phyloP scores from a whole-genome alignment of 1,140 invertebrate species.

The Cherax destructor region DNA sequence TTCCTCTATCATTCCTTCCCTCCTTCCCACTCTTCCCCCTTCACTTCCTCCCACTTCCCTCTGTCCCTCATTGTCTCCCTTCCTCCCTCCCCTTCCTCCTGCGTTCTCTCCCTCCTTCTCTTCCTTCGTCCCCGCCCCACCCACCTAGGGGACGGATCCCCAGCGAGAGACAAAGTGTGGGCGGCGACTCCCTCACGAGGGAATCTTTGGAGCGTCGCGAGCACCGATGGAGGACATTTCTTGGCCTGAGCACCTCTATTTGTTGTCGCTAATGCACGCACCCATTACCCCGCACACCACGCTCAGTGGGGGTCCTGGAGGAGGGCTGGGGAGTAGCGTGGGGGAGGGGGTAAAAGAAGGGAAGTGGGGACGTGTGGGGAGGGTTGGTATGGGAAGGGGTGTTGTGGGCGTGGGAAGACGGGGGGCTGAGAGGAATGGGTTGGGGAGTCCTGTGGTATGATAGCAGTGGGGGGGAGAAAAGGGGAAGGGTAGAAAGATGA shows the following conservation, averaged over 20 bases:
- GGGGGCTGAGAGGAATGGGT: no score
- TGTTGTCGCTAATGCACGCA: slow-evolving; percentile 63
- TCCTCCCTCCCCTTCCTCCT: neutral
- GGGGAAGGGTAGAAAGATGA: neutral
- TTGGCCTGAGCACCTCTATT: slow-evolving; percentile 66
- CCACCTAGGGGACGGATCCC: neutral
- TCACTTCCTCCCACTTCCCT: neutral
- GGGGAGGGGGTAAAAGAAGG: neutral
- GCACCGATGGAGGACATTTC: slow-evolving; percentile 52
- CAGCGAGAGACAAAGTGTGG: slow-evolving; percentile 49
- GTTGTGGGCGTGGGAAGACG: no score
- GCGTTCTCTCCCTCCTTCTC: neutral
- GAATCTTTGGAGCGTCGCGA: slow-evolving; percentile 67
- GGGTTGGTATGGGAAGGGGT: no score
- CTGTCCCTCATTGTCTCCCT: no score
- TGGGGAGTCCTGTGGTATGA: neutral
- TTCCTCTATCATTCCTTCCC: no score
- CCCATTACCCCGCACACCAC: slow-evolving; percentile 62
- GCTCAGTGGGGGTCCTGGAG: neutral
- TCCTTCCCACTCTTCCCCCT: no score
- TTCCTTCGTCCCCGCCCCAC: neutral
- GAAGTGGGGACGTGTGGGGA: neutral
- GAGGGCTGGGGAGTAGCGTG: neutral
- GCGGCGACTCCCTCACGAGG: slow-evolving; percentile 60
- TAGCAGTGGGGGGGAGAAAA: no score